phyloP scores from a whole-genome alignment of 2,888 invertebrate genomes.

The Coelopa pilipes region DNA sequence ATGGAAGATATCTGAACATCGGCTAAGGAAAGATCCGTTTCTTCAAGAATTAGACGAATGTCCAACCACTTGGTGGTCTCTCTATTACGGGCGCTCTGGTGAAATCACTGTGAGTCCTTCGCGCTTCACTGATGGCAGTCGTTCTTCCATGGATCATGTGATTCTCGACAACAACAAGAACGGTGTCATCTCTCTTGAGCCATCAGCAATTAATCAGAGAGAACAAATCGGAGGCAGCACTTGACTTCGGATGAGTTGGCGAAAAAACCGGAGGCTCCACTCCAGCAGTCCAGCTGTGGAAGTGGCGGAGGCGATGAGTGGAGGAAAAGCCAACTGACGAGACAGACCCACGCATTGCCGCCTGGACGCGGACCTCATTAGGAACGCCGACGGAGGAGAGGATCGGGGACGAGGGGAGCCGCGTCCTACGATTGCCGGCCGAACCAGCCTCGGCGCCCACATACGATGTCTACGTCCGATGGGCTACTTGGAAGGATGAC shows the following conservation, averaged over 20 bases:
- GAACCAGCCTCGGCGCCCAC: conserved; percentile 9
- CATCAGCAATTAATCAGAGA: conserved; percentile 10
- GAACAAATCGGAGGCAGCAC: conserved; percentile 18
- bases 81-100: not conserved
- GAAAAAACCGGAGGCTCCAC: not conserved
- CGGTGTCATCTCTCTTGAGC: not conserved
- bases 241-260: conserved; percentile 9
- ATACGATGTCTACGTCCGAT: not conserved
- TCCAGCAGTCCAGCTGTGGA: not conserved
- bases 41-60: too few species aligned
- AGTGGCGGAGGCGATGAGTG: not conserved
- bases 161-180: too few species aligned
- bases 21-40: too few species aligned
- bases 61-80: not conserved
- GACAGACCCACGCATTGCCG: not conserved
- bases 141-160: too few species aligned
- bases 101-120: too few species aligned
- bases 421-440: not conserved
- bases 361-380: too few species aligned
- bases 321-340: conserved; percentile 2
- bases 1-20: too few species aligned
- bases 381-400: not conserved
- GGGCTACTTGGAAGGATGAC: conserved; percentile 12
- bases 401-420: too few species aligned
- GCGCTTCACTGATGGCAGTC: too few species aligned